Percentiles rank a stretch among this genome's conserved stretches.
Evolutionary conservation across 2,113 vertebrate species (phyloP).

Genomic region (Vidua chalybeata): DNA sequence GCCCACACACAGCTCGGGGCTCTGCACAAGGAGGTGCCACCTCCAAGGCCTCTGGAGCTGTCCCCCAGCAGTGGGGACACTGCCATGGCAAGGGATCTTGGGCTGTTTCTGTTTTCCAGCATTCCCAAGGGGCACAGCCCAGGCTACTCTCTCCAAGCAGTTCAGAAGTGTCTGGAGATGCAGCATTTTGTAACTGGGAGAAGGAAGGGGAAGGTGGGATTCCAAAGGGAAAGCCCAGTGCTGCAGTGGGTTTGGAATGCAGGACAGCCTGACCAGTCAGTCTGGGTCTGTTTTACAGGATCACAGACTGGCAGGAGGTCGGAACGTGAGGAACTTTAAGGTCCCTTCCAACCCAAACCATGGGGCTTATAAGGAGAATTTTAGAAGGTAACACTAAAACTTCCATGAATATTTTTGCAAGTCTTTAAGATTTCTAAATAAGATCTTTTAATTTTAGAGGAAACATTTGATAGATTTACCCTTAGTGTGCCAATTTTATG

Average conservation of each 20-base stretch:
- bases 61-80: neutral
- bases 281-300: neutral
- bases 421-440: neutral
- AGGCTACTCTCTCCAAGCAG: neutral
- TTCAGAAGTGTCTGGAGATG: neutral
- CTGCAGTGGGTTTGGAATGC: neutral
- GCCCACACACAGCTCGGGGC: neutral
- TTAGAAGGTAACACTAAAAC: neutral
- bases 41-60: neutral
- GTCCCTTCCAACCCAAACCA: neutral
- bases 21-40: neutral
- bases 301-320: neutral
- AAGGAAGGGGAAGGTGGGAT: neutral
- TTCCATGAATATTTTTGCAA: neutral
- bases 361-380: neutral
- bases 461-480: neutral
- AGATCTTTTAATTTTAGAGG: neutral
- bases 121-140: neutral
- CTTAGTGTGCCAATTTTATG: neutral
- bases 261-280: rapidly evolving
- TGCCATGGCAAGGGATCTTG: rapidly evolving
- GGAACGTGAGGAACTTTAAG: neutral
- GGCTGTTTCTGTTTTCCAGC: neutral
- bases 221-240: neutral
- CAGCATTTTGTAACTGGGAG: neutral